Percentiles rank a stretch among this genome's conserved stretches.
phyloP scores from a whole-genome alignment of 2,113 vertebrate genomes.

The Mustela nigripes region DNA sequence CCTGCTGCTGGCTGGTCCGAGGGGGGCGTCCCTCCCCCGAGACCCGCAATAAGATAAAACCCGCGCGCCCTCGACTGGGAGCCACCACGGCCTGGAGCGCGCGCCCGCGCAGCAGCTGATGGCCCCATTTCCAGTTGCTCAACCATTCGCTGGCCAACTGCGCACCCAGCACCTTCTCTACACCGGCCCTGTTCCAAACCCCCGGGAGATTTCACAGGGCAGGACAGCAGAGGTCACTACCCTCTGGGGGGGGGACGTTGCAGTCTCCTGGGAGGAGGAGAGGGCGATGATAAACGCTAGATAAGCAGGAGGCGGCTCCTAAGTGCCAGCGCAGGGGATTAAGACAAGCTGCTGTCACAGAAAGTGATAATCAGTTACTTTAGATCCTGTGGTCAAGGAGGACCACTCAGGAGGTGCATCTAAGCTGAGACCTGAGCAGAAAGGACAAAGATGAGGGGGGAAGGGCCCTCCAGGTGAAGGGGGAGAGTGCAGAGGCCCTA shows the following conservation, averaged over 20 bases:
- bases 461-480: neutral
- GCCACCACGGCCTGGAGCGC: slow-evolving; percentile 7
- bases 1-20: neutral
- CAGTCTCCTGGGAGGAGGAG: neutral
- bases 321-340: neutral
- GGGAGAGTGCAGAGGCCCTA: neutral
- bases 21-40: neutral
- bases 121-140: neutral
- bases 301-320: accelerated
- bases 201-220: neutral
- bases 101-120: neutral
- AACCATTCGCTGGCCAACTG: neutral
- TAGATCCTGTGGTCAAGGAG: slow-evolving; percentile 3
- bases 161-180: neutral
- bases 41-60: neutral
- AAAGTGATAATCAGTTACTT: neutral
- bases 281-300: neutral
- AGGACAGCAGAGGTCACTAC: neutral
- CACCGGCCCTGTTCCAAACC: neutral
- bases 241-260: neutral
- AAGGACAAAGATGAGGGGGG: neutral
- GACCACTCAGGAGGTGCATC: neutral
- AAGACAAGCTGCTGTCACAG: neutral
- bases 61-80: neutral
- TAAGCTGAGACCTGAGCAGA: neutral